Conservation (phyloP, 2,113 vertebrate genomes). For the Theropithecus gelada region DNA sequence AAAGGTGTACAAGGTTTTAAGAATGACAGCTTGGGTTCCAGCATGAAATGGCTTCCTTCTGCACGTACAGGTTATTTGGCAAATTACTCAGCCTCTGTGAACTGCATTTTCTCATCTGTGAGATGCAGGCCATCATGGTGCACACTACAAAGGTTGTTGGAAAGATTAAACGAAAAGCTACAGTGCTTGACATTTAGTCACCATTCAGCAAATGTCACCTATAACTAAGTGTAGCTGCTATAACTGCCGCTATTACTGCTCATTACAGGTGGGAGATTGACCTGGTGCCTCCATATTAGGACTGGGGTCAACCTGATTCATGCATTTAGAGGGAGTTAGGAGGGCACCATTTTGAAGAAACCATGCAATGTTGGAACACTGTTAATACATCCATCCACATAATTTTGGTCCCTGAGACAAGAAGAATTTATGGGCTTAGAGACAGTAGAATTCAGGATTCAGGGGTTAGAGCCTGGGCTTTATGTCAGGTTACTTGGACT, state of each 20-base stretch:
- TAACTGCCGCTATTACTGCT: neutral
- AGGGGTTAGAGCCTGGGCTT: neutral
- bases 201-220: neutral
- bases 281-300: neutral
- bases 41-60: neutral
- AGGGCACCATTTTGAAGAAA: neutral
- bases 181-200: neutral
- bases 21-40: neutral
- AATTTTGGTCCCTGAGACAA: neutral
- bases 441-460: neutral
- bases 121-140: neutral
- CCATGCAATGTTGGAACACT: neutral
- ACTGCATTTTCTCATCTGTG: neutral
- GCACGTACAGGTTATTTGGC: rapidly evolving
- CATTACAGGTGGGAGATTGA: neutral
- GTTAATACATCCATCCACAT: neutral
- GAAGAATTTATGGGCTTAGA: neutral
- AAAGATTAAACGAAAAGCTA: neutral
- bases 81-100: neutral
- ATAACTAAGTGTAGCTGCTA: neutral
- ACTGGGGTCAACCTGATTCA: neutral
- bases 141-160: neutral
- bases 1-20: neutral
- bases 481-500: neutral
- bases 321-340: neutral